Conservation (phyloP, 2,797 vertebrate species). For the Xerus rutilus region DNA sequence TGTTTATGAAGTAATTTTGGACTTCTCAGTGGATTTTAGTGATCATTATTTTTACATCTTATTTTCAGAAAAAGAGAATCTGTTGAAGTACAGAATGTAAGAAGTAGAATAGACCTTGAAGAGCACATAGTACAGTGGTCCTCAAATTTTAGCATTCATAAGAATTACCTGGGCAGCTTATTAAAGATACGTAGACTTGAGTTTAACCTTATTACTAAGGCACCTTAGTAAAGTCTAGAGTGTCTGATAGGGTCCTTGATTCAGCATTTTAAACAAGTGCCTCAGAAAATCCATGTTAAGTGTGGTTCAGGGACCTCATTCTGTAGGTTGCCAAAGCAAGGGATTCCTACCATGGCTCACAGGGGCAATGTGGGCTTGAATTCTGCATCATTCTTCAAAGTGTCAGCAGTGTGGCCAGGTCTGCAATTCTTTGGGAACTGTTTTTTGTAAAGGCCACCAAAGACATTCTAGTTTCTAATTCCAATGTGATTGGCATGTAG, state of each 20-base stretch:
- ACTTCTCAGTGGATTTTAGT: background rate
- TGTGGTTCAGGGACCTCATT: background rate
- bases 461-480: background rate
- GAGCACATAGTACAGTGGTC: background rate
- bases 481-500: background rate
- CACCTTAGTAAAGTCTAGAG: background rate
- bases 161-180: background rate
- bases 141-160: background rate
- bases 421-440: background rate
- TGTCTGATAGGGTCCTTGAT: background rate
- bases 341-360: background rate
- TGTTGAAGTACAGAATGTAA: background rate
- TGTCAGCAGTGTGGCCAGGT: background rate
- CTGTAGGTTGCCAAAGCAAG: background rate
- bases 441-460: background rate
- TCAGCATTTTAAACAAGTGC: background rate
- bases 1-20: conserved; percentile 24
- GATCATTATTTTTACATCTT: background rate
- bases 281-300: background rate
- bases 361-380: background rate
- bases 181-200: background rate
- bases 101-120: background rate
- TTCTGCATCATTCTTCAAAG: background rate
- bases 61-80: background rate
- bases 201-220: background rate